phyloP scores from a whole-genome alignment of 1,140 invertebrate species.

The Drosophila novamexicana region DNA sequence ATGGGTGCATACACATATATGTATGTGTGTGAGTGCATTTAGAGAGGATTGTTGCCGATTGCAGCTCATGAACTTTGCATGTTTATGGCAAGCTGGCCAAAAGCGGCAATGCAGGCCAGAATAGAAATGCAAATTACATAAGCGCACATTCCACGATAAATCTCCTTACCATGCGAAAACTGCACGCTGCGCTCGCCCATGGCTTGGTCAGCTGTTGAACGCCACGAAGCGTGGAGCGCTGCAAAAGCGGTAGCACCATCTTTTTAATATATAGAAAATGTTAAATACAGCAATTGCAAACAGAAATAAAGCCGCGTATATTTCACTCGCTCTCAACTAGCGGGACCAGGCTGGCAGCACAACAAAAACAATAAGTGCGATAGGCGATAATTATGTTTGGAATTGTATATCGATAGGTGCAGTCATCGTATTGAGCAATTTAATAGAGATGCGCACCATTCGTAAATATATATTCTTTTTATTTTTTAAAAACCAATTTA shows the following conservation, averaged over 20 bases:
- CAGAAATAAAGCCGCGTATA: conserved; percentile 38
- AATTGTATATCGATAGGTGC: conserved; percentile 22
- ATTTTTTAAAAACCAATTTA: too few relatives aligned
- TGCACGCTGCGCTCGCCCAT: conserved; percentile 56
- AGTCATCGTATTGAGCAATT: background rate
- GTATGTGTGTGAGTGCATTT: background rate
- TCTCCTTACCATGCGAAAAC: conserved; percentile 72
- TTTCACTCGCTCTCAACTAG: conserved; percentile 31
- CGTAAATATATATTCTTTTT: too few relatives aligned
- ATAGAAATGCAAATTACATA: conserved; percentile 59
- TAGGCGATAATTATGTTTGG: conserved; percentile 20
- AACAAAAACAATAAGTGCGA: conserved; percentile 45
- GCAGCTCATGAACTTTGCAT: background rate
- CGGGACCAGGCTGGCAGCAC: conserved; percentile 22
- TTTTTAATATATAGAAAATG: conserved; percentile 27
- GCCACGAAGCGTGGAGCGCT: conserved; percentile 65
- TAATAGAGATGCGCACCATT: background rate
- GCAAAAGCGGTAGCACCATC: conserved; percentile 74
- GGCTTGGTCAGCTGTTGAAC: conserved; percentile 70
- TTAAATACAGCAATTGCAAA: conserved; percentile 33
- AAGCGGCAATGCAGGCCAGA: conserved; percentile 22
- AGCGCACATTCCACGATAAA: conserved; percentile 34
- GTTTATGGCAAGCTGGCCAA: background rate
- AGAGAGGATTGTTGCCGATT: background rate
- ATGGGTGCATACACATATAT: background rate